phyloP scores from a whole-genome alignment of 2,797 vertebrate genomes.

The Sparidentex hasta region DNA sequence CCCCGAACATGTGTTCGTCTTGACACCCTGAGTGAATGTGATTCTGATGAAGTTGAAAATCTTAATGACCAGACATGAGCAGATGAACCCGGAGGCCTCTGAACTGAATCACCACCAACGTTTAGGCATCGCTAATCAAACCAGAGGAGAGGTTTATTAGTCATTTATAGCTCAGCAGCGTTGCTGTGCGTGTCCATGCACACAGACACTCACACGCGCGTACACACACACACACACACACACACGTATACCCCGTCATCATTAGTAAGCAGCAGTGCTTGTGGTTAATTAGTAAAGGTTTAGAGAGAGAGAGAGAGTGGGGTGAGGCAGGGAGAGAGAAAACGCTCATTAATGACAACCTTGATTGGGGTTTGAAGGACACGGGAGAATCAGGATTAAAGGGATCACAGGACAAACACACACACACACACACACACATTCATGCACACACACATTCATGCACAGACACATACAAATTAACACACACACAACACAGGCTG shows the following conservation, averaged over 20 bases:
- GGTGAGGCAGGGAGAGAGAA: conserved; percentile 43
- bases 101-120: conserved; percentile 39
- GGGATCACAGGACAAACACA: conserved; percentile 53
- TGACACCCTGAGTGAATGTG: conserved; percentile 18
- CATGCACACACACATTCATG: neutral
- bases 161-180: conserved; percentile 34
- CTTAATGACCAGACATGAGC: conserved; percentile 16
- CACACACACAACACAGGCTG: conserved; percentile 9
- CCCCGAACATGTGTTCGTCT: neutral
- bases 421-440: conserved; percentile 4
- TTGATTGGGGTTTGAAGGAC: conserved; percentile 78
- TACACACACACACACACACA: neutral
- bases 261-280: conserved; percentile 65
- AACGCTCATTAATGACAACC: conserved; percentile 77
- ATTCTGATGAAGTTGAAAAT: conserved; percentile 19
- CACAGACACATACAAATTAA: neutral
- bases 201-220: neutral
- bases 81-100: conserved; percentile 19
- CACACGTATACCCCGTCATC: conserved; percentile 22
- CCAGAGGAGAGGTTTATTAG: conserved; percentile 32
- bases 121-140: conserved; percentile 49
- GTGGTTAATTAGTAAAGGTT: conserved; percentile 67
- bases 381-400: conserved; percentile 68
- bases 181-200: neutral
- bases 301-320: conserved; percentile 44